A percentile compares a stretch with the other conserved stretches of the same genome.
These are phyloP conservation scores for Xanthostigma xanthostigma DNA, from an alignment of 2,888 invertebrate species.

Conservation along the genomic window DNA sequence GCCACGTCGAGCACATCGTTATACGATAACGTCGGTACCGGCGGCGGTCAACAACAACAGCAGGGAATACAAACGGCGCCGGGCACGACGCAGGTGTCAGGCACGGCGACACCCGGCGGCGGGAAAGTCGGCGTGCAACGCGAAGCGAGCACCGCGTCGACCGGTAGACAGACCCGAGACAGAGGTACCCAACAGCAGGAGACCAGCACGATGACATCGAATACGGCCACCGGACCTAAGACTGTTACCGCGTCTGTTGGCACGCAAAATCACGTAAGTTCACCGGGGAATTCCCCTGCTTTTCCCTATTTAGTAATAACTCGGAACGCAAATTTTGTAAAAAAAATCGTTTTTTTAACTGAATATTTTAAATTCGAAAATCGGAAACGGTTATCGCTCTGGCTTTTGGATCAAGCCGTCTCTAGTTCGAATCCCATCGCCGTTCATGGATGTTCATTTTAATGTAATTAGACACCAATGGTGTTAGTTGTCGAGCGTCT, in stretches of 20 bases:
- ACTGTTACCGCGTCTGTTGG: conserved; percentile 51
- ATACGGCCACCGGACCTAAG: conserved; percentile 44
- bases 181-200: conserved; percentile 46
- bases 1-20: conserved; percentile 81
- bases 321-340: no score
- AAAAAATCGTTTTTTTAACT: no score
- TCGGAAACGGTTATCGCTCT: no score
- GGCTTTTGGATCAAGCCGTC: no score
- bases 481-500: no score
- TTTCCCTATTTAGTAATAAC: not conserved
- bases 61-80: conserved; percentile 13
- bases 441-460: no score
- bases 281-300: conserved; percentile 29
- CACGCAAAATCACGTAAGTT: conserved; percentile 54
- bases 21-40: conserved; percentile 61
- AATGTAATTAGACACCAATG: no score
- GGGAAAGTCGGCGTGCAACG: conserved; percentile 15
- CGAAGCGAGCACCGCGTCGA: conserved; percentile 22
- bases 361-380: no score
- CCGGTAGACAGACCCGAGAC: conserved; percentile 27
- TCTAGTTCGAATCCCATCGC: no score
- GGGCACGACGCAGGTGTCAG: conserved; percentile 15
- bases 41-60: conserved; percentile 23
- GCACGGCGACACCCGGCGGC: conserved; percentile 20
- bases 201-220: conserved; percentile 49